phyloP scores from a whole-genome alignment of 2,113 vertebrate genomes.

The Paedocypris sp. region DNA sequence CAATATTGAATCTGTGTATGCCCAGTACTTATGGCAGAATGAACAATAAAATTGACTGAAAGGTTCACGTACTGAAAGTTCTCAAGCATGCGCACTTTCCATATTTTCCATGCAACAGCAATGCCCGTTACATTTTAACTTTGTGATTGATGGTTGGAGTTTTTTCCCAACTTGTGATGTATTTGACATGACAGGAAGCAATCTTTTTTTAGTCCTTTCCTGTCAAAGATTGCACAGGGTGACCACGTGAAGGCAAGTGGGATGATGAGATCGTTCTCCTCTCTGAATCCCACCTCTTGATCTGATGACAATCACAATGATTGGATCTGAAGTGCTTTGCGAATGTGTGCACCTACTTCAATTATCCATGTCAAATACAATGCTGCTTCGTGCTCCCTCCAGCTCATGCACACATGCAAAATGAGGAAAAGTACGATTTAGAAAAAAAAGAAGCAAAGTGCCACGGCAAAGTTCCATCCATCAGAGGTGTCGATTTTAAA shows the following conservation, averaged over 20 bases:
- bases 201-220: slow-evolving; percentile 3
- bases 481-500: too few relatives aligned
- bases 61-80: too few relatives aligned
- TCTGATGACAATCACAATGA: slow-evolving; percentile 14
- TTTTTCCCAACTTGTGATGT: neutral
- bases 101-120: too few relatives aligned
- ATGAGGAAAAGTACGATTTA: neutral
- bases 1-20: too few relatives aligned
- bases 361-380: neutral
- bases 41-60: too few relatives aligned
- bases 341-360: slow-evolving; percentile 10
- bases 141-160: neutral
- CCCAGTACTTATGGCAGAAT: too few relatives aligned
- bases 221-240: neutral
- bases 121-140: neutral
- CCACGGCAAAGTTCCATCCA: too few relatives aligned
- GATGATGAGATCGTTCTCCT: slow-evolving; percentile 13
- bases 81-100: too few relatives aligned
- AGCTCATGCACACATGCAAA: neutral
- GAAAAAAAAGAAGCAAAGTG: too few relatives aligned
- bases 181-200: slow-evolving; percentile 1
- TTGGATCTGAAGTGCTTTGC: slow-evolving; percentile 7
- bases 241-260: neutral
- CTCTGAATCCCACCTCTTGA: neutral
- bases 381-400: neutral